A percentile compares a stretch with the other conserved stretches of the same genome.
phyloP scores from a whole-genome alignment of 2,797 vertebrate species.

The Xenopus petersii region DNA sequence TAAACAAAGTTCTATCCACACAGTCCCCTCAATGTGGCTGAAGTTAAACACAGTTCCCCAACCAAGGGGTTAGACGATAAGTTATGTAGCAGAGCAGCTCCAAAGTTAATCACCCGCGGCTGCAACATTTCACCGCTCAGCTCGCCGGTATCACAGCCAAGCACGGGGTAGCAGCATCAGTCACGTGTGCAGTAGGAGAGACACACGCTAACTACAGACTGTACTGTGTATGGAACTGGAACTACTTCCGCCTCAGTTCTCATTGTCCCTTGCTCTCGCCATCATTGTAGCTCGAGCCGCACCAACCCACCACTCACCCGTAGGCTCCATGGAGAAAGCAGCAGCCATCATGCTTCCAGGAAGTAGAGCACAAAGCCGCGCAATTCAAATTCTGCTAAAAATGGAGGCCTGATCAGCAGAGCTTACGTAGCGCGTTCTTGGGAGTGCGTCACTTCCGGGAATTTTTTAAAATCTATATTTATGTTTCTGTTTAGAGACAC shows the following conservation, averaged over 20 bases:
- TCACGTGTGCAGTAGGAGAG: not conserved
- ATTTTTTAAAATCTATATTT: not conserved
- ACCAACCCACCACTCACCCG: slow-evolving; percentile 54
- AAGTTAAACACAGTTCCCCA: no score
- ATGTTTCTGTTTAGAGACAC: no score
- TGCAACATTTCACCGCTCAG: no score
- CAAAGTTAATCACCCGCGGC: not conserved
- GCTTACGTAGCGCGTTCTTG: not conserved
- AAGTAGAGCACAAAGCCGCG: not conserved
- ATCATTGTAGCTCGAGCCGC: no score
- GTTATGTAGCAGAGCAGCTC: no score
- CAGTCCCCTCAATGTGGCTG: no score
- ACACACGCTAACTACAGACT: no score
- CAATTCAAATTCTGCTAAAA: slow-evolving; percentile 55
- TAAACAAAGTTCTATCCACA: no score
- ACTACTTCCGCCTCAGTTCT: no score
- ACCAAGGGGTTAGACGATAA: no score
- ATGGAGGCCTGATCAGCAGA: slow-evolving; percentile 48
- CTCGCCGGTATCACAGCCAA: not conserved
- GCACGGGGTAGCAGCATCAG: not conserved
- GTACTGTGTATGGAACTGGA: no score
- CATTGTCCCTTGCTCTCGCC: not conserved
- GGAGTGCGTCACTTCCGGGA: not conserved
- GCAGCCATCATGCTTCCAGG: slow-evolving; percentile 50
- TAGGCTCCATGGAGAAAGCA: slow-evolving; percentile 58